Evolutionary conservation across 2,113 vertebrate species (phyloP), one percentile per base, ranked within the genome.

Genomic region (Polypterus senegalus): DNA sequence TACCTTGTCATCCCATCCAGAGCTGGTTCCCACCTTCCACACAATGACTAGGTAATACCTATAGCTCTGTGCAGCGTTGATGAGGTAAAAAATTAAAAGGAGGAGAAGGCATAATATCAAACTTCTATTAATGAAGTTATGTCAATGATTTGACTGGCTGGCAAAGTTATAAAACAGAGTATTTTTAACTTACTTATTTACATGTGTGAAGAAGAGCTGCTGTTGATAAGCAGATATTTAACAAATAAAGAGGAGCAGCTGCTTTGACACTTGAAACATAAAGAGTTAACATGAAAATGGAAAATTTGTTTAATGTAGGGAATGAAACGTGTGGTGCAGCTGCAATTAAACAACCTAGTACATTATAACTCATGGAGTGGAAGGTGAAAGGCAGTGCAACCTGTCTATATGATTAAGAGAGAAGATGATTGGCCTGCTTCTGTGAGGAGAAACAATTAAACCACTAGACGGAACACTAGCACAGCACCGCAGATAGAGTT

Each of bases 381-480:
- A 60, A 46, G 47, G 11, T 44, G 51, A 10, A 10, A 8, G 10
- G 7, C 7, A 52, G 3, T 4, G 51, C 51, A 52, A 65, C 47
- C 54, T 55, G 46, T n/a, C 56, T 48, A 43, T 6, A 27, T 10
- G 4, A 10, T 27, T 5, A 7, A 11, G 44, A 62, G 6, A 47
- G 47, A 1, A 7, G 47, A 11, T 7, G 4, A 43, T 10, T 27
- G 53, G 9, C 49, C 61, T 61, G 61, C 49, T 56, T 44, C 49
- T 6, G 52, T 48, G 60, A 58, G 59, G 64, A 61, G 70, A 44
- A 71, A 73, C 77, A 74, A 73, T 79, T 78, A 77, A 74, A 51
- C 63, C 63, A 51, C 53, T 61, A 3, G 48, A 65, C 77, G 84
- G 85, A 88, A 88, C 69, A 1, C 49, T 71, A 89, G 73, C 66